Percentiles rank a stretch among this genome's conserved stretches.
phyloP scores from a whole-genome alignment of 2,113 vertebrate genomes.

The Panthera uncia region DNA sequence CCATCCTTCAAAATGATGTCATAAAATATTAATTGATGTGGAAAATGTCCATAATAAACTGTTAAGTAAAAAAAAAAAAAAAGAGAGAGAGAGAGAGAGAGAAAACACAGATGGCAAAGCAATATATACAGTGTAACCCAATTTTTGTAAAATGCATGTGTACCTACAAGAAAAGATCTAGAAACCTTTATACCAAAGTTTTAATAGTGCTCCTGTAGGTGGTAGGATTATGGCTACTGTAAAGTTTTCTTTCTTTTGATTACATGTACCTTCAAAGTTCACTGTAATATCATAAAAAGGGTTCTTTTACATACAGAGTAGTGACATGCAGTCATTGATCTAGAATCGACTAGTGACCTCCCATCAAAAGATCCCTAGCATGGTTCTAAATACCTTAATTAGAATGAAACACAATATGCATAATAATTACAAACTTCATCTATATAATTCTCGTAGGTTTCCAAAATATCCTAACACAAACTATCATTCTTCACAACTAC shows the following conservation, averaged over 20 bases:
- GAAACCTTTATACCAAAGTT: neutral
- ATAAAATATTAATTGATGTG: neutral
- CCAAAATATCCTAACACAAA: neutral
- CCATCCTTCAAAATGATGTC: neutral
- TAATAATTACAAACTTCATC: neutral
- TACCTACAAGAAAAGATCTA: neutral
- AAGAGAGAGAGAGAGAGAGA: too few relatives aligned
- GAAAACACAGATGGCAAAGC: neutral
- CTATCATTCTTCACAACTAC: neutral
- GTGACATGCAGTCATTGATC: neutral
- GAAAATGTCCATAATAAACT: neutral
- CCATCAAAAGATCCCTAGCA: neutral
- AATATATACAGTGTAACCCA: neutral
- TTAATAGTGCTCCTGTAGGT: neutral
- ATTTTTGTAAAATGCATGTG: neutral
- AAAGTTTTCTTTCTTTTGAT: neutral
- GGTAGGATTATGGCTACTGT: neutral
- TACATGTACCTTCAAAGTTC: neutral
- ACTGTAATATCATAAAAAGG: neutral
- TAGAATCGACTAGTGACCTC: neutral
- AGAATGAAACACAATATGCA: neutral
- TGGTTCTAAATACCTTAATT: neutral
- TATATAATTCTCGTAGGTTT: neutral
- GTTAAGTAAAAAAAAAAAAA: neutral
- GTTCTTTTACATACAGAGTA: neutral